These are phyloP conservation scores for Zaprionus ornatus DNA, from an alignment of 1,140 invertebrate species.

Conservation along the genomic window DNA sequence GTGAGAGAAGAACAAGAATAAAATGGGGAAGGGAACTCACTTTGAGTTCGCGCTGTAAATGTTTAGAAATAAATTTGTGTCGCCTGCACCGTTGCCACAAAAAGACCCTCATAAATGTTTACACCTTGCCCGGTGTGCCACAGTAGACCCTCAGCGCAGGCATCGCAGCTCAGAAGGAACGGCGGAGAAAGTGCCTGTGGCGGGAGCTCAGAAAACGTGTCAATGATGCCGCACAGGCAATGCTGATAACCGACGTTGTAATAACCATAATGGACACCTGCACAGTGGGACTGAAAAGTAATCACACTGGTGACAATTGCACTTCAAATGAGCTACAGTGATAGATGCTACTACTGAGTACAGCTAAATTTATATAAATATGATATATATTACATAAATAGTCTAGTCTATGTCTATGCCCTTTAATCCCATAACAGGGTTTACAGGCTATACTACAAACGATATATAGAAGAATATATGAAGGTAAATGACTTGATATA, in stretches of 20 bases:
- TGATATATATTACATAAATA: too few relatives aligned
- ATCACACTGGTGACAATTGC: background rate
- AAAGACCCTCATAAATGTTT: conserved; percentile 73
- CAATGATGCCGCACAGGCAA: conserved; percentile 55
- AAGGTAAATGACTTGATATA: too few relatives aligned
- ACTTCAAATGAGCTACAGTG: background rate
- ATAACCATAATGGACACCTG: conserved; percentile 74
- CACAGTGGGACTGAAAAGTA: conserved; percentile 54
- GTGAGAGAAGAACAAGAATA: background rate
- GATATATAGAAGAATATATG: too few relatives aligned
- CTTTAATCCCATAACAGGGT: background rate
- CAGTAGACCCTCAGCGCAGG: background rate
- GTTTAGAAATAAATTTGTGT: conserved; percentile 78
- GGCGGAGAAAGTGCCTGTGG: conserved; percentile 16
- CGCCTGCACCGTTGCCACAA: conserved; percentile 59
- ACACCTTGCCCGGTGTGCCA: conserved; percentile 54
- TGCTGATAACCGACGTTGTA: conserved; percentile 63
- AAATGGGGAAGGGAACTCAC: conserved; percentile 5
- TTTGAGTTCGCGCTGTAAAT: conserved; percentile 65
- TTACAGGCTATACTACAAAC: background rate
- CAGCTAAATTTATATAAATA: too few relatives aligned
- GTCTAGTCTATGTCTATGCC: too few relatives aligned
- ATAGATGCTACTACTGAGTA: too few relatives aligned
- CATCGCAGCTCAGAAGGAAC: conserved; percentile 20
- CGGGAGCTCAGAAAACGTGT: conserved; percentile 64